Percentiles rank a stretch among this genome's conserved stretches.
phyloP scores from a whole-genome alignment of 2,888 invertebrate species.

The Calliphora vomitoria region DNA sequence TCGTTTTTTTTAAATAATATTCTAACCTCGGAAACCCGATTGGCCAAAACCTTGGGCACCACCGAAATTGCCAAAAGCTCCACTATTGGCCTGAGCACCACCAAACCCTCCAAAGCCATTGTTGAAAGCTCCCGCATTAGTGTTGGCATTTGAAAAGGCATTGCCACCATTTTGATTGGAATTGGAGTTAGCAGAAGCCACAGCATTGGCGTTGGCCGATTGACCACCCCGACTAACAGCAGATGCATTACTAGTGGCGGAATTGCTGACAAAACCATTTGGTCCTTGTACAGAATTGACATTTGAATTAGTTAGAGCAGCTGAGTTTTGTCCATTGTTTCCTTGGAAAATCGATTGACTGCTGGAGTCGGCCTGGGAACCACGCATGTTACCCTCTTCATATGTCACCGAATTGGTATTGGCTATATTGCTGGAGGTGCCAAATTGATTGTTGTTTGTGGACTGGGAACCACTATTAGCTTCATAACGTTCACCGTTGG shows the following conservation, averaged over 20 bases:
- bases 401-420: conserved; percentile 80
- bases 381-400: conserved; percentile 76
- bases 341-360: conserved; percentile 82
- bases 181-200: conserved; percentile 75
- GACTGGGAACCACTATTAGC: conserved; percentile 80
- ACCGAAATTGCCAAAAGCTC: conserved; percentile 75
- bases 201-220: conserved; percentile 77
- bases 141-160: conserved; percentile 62
- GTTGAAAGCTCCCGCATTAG: conserved; percentile 39
- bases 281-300: conserved; percentile 78
- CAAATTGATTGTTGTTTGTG: conserved; percentile 79
- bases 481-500: conserved; percentile 76
- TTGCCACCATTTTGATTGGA: conserved; percentile 62
- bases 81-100: conserved; percentile 72
- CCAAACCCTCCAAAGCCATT: conserved; percentile 55
- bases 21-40: conserved; percentile 64
- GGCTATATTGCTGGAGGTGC: conserved; percentile 80
- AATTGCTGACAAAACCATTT: conserved; percentile 79
- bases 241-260: conserved; percentile 80
- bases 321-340: conserved; percentile 77
- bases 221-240: conserved; percentile 78
- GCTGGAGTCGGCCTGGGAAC: conserved; percentile 79
- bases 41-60: conserved; percentile 48
- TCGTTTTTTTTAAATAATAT: background rate
- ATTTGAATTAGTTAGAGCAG: conserved; percentile 79